Evolutionary conservation across 2,113 vertebrate species (phyloP), one percentile per base, ranked within the genome.

Genomic region (Myrmecophaga tridactyla): DNA sequence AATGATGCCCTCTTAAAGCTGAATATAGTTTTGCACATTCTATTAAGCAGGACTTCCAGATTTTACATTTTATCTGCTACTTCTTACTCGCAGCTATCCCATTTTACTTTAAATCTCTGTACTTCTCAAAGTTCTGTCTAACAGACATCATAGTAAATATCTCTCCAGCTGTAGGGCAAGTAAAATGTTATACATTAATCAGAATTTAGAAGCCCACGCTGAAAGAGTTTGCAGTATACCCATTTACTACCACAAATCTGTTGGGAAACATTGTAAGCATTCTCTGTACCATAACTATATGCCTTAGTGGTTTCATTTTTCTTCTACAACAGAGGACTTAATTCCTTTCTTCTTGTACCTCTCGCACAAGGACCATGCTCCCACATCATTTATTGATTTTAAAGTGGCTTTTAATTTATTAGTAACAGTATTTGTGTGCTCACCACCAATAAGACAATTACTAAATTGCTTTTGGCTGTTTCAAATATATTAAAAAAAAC

Each of bases 161-260:
- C 18, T 70, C 84, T 53, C 80, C 14, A 73, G 63, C 17, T 84
- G 31, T 60, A 85, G 60, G 53, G 60, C 39, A 89, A 89, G 43
- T 62, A 92, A n/a, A 94, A 81, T 92, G 65, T 75, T 82, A 62
- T 27, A 41, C 76, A 85, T 81, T 85, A 46, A 89, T 86, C 58
- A 81, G 36, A 69, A 53, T 73, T 21, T 81, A 65, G 39, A 58
- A 73, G 63, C 25, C 27, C 9, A 34, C 6, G 12, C 41, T 27
- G 1, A 3, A 27, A 72, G 9, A 29, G 76, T 84, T 90, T 73
- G 34, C 29, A 53, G 13, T 21, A 7, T 12, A 29, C 8, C 25
- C 27, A 14, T 15, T 62, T 41, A 67, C 14, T 20, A 56, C 17
- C 69, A 63, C 17, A 82, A 36, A 86, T 9, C 76, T 77, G 39